Conservation (phyloP, 2,113 vertebrate genomes). For the Rhea americana region DNA sequence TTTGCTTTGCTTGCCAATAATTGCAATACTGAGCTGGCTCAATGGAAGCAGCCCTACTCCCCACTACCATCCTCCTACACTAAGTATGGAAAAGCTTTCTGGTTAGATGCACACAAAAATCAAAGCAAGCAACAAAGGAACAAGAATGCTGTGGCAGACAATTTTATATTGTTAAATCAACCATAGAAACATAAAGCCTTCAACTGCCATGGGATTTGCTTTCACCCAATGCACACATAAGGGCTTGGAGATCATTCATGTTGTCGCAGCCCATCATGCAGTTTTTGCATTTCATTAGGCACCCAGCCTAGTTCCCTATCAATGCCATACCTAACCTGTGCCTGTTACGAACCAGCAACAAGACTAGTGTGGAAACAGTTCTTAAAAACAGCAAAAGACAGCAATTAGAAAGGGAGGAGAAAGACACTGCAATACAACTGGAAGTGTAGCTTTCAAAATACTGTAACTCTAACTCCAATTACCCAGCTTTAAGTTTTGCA, state of each 20-base stretch:
- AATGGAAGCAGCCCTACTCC: slow-evolving; percentile 6
- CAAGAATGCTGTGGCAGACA: background rate
- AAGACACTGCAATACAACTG: background rate
- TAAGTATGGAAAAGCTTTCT: slow-evolving; percentile 9
- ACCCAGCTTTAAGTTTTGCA: slow-evolving; percentile 17
- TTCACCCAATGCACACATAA: background rate
- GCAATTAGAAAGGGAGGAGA: slow-evolving; percentile 44
- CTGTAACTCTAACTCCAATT: background rate
- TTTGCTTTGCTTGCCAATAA: slow-evolving; percentile 65
- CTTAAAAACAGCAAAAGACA: slow-evolving; percentile 46
- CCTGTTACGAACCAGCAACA: slow-evolving; percentile 14
- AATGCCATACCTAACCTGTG: slow-evolving; percentile 35
- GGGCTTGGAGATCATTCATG: background rate
- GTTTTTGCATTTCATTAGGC: slow-evolving; percentile 42
- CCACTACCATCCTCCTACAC: slow-evolving; percentile 15
- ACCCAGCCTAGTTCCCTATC: slow-evolving; percentile 55
- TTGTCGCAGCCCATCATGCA: slow-evolving; percentile 7
- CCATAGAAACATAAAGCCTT: background rate
- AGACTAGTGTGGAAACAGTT: slow-evolving; percentile 22
- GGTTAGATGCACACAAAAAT: background rate
- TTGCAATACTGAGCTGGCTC: slow-evolving; percentile 43
- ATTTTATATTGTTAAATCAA: background rate
- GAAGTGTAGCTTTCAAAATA: slow-evolving; percentile 32
- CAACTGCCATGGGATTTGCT: background rate
- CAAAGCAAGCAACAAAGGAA: slow-evolving; percentile 1